Evolutionary conservation across 1,140 invertebrate species (phyloP), one percentile per base, ranked within the genome.

Genomic region (Cyphomyrmex costatus): DNA sequence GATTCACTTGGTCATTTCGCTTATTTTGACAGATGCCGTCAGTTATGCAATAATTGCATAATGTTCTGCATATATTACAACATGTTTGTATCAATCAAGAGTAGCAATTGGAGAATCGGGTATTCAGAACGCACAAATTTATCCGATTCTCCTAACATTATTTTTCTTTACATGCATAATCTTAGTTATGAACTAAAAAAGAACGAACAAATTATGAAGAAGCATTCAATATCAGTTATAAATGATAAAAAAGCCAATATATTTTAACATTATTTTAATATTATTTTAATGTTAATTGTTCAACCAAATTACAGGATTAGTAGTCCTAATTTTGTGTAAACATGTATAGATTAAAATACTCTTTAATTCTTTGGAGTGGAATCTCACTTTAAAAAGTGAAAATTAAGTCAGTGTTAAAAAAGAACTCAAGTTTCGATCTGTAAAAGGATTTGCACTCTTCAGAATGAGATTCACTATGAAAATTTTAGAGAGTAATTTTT

Each of bases 61-160:
- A 58, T 30, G 7, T 7, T n/a, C 71, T n/a, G 49, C 10, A 66
- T 46, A 46, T 19, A 33, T 16, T 53, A 14, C 14, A 58, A n/a
- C 51, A 58, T 58, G 30, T 30, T 56, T 58, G 51, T 58, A 77
- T 63, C 33, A 63, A 77, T 63, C 36, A 77, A 63, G 12, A 1
- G 1, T 16, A 61, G 60, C 33, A 63, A 61, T 77, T 63, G 74
- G 10, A 77, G 21, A 42, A 27, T 36, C 21, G 24, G 5, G 51
- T 24, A 27, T 71, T 77, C n/a, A 19, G 21, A 16, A 16, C 19
- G n/a, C 24, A 19, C 3, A 63, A 60, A 24, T 36, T 63, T 63
- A 33, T 5, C 10, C 36, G 10, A 77, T 77, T 63, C 16, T 77
- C n/a, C 8, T 0, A 16, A 60, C 53, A 33, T 73, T 3, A 36